Evolutionary conservation across 2,888 invertebrate genomes (phyloP).

Genomic region (Xanthorhoe designata): DNA sequence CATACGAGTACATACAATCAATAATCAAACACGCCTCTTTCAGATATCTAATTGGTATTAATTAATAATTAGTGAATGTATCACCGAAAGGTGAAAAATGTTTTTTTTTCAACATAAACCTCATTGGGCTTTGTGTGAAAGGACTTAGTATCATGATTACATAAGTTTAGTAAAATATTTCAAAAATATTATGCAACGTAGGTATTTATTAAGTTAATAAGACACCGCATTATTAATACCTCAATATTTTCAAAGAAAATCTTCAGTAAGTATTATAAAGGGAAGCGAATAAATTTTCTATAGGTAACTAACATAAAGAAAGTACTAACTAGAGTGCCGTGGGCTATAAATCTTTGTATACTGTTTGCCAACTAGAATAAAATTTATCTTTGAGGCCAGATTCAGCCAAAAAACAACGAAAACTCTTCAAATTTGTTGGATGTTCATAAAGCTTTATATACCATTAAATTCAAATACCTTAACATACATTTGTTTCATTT

Average conservation of each 20-base stretch:
- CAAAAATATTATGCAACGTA: slow-evolving; percentile 15
- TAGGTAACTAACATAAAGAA: slow-evolving; percentile 66
- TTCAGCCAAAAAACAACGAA: background rate
- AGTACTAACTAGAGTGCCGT: slow-evolving; percentile 58
- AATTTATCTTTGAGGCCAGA: slow-evolving; percentile 2
- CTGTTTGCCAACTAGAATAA: slow-evolving; percentile 19
- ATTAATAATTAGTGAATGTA: no score
- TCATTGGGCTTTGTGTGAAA: no score
- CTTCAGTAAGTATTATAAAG: slow-evolving; percentile 35
- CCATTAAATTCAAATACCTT: no score
- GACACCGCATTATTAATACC: slow-evolving; percentile 9
- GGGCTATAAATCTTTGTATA: slow-evolving; percentile 62
- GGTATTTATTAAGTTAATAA: slow-evolving; percentile 30
- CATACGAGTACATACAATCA: no score
- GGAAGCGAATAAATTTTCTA: slow-evolving; percentile 63
- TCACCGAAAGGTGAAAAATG: no score
- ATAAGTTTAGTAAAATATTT: no score
- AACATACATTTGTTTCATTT: no score
- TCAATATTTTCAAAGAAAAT: slow-evolving; percentile 50
- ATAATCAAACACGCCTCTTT: no score
- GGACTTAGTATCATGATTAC: no score
- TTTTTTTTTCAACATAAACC: no score
- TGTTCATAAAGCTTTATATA: no score
- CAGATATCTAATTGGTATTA: no score
- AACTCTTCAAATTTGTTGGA: background rate